phyloP scores from a whole-genome alignment of 92 coral and sea anemone genomes.

The Bergia sp. region DNA sequence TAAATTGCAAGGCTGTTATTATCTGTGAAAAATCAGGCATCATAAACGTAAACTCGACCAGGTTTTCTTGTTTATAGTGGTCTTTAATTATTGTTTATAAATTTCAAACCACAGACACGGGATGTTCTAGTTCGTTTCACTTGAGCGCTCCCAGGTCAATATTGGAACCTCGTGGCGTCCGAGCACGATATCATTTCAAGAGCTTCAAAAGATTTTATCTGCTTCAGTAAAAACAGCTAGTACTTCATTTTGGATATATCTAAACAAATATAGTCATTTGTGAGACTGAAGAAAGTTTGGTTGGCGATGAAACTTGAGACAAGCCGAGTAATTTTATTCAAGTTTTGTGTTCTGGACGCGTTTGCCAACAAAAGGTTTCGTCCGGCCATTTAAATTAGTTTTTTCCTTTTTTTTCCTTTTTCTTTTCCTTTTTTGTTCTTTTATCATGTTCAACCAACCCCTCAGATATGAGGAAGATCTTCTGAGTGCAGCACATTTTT shows the following conservation, averaged over 20 bases:
- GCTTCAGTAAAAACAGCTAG: background rate
- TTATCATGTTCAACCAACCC: no score
- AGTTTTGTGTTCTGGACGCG: no score
- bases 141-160: background rate
- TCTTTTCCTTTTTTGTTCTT: no score
- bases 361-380: no score
- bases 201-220: no score
- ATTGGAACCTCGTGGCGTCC: background rate
- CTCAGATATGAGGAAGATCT: no score
- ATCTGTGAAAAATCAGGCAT: background rate
- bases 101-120: background rate
- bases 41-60: background rate
- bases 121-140: background rate
- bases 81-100: background rate
- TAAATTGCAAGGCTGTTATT: background rate
- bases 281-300: background rate
- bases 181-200: background rate
- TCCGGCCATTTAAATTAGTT: no score
- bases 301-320: background rate
- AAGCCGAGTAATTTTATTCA: background rate
- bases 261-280: background rate
- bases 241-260: background rate
- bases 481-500: no score
- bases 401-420: no score
- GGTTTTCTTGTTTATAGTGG: background rate